Evolutionary conservation across 2,113 vertebrate genomes (phyloP).

Genomic region (Hipposideros armiger): DNA sequence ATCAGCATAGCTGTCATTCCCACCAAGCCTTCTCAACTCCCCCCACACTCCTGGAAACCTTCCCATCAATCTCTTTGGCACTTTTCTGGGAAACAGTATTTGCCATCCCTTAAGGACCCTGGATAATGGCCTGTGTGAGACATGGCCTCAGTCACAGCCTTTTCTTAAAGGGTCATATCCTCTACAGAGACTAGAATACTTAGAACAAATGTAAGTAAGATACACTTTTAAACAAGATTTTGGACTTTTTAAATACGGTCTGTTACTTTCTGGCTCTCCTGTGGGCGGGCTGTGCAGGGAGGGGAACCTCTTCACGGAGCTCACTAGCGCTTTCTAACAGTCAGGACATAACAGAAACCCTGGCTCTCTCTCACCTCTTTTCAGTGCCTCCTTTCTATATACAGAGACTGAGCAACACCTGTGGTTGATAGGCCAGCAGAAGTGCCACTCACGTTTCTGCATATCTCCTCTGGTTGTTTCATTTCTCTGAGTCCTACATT

Average conservation of each 20-base stretch:
- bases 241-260: background rate
- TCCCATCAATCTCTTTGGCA: background rate
- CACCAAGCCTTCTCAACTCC: background rate
- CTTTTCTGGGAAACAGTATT: background rate
- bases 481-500: background rate
- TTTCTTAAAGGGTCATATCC: background rate
- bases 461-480: background rate
- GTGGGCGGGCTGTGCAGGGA: no score
- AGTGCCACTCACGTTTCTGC: background rate
- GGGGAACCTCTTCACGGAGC: background rate
- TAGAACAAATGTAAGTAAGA: background rate
- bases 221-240: background rate
- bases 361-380: background rate
- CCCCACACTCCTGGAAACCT: background rate
- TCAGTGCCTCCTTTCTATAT: background rate
- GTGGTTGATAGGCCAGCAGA: background rate
- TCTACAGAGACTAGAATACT: background rate
- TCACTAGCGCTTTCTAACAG: background rate
- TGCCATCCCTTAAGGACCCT: background rate
- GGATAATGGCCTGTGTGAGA: background rate
- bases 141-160: background rate
- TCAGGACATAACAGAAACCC: background rate
- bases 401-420: background rate
- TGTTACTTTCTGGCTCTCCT: background rate
- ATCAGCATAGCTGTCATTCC: fast-evolving